Base-by-base conservation (phyloP, 2,113 vertebrate genomes). In the Okapia johnstoni region DNA sequence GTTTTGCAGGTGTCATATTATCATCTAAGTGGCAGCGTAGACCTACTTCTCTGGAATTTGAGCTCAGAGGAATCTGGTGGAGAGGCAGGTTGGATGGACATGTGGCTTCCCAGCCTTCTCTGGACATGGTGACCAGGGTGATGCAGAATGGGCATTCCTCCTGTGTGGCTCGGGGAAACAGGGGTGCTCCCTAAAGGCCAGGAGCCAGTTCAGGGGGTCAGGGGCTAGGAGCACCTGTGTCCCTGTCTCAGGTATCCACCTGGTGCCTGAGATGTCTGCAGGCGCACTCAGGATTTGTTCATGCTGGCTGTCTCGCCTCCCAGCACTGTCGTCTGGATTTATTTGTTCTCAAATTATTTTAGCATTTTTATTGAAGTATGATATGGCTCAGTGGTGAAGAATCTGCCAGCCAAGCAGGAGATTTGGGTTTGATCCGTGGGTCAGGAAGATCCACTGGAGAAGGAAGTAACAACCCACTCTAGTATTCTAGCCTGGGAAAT, bases 311-410 rank as follows among this genome's bases (percentile, higher is more conserved):
- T 80, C 26, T 86, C 48, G 92, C 46, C n/a, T 79, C 92, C 84
- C 21, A 55, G 58, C 16, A 50, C 81, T 25, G 28, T n/a, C 3
- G 6, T 30, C 85, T 85, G 48, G n/a, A 58, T 80, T 63, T 40
- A 55, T 93, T 94, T 96, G 77, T 58, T 91, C 85, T 96, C 61
- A 90, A 93, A 58, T 73, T 48, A 79, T 90, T 43, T 94, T 85
- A 90, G 76, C 73, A 54, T 92, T 94, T 92, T 88, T 88, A 79
- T 10, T 50, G 57, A 87, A 58, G 21, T 80, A 55, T 77, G 79
- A 50, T 40, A 60, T 10, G 70, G 40, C 23, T 76, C 23, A 43
- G 70, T 40, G 70, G 70, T 76, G 40, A 43, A 43, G 70, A 43
- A 43, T 26, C 36, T 2, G 11, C 70, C 70, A 76, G 70, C 40